Conservation (phyloP, 92 coral and sea anemone species). For the Palythoa grandis region DNA sequence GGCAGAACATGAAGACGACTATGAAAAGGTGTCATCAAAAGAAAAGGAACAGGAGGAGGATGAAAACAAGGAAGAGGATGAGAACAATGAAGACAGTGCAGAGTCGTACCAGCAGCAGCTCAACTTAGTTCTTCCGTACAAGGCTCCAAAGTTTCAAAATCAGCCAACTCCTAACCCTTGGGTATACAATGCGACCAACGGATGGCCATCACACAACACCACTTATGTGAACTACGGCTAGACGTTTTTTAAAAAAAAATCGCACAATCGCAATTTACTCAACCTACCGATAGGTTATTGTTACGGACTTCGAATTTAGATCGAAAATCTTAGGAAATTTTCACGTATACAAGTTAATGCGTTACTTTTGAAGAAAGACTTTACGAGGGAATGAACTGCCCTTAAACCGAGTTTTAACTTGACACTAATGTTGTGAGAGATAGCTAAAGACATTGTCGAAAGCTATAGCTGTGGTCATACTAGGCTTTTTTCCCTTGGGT, state of each 20-base stretch:
- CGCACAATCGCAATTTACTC: neutral
- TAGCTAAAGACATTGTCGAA: too few species aligned
- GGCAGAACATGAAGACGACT: neutral
- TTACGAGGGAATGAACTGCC: too few species aligned
- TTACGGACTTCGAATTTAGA: too few species aligned
- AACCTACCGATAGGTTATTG: too few species aligned
- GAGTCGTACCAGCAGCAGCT: conserved; percentile 26
- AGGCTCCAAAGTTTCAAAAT: conserved; percentile 19
- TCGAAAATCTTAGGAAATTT: too few species aligned
- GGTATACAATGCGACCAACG: conserved; percentile 38
- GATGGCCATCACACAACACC: conserved; percentile 35
- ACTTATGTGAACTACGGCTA: conserved; percentile 26
- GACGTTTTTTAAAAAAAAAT: neutral
- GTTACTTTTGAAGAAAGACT: too few species aligned
- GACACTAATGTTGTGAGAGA: too few species aligned
- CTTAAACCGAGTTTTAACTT: too few species aligned
- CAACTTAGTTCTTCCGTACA: neutral
- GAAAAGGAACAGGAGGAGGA: conserved; percentile 11
- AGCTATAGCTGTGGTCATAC: too few species aligned
- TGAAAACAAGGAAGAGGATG: neutral
- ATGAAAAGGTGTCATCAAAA: neutral
- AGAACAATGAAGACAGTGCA: neutral
- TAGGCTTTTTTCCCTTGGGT: too few species aligned
- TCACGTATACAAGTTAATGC: too few species aligned
- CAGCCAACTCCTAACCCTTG: conserved; percentile 35